These are phyloP conservation scores for Amorpha juglandis DNA, from an alignment of 2,888 invertebrate species.

Conservation along the genomic window DNA sequence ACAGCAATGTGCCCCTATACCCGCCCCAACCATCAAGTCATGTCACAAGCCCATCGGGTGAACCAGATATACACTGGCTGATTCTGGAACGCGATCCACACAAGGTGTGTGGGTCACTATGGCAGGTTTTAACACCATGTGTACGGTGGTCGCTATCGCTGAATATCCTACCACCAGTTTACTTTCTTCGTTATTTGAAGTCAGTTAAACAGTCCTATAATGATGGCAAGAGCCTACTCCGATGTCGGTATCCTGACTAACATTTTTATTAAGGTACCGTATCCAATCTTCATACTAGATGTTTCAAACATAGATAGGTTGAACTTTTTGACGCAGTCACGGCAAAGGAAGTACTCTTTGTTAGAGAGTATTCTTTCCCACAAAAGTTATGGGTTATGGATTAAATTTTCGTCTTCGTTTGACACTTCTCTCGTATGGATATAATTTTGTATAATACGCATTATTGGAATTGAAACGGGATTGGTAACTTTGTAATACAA, in stretches of 20 bases:
- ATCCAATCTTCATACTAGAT: slow-evolving; percentile 38
- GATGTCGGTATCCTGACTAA: background rate
- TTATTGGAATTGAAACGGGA: slow-evolving; percentile 25
- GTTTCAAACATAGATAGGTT: slow-evolving; percentile 49
- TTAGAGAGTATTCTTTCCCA: slow-evolving; percentile 71
- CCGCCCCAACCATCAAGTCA: too few species aligned
- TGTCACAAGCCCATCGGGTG: too few species aligned
- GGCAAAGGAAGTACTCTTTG: slow-evolving; percentile 64
- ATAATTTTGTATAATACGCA: slow-evolving; percentile 46
- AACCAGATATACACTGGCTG: too few species aligned
- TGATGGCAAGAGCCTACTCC: too few species aligned
- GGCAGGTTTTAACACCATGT: too few species aligned
- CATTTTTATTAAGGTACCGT: background rate
- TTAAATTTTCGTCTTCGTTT: slow-evolving; percentile 72
- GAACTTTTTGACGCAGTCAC: slow-evolving; percentile 78
- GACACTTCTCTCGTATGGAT: slow-evolving; percentile 47
- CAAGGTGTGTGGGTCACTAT: too few species aligned
- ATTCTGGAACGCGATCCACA: too few species aligned
- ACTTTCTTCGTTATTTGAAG: too few species aligned
- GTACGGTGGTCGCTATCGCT: too few species aligned
- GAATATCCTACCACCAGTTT: too few species aligned
- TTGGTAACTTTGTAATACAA: background rate
- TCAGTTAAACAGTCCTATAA: too few species aligned
- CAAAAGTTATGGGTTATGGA: slow-evolving; percentile 73
- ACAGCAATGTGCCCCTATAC: too few species aligned